Percentiles rank a stretch among this genome's conserved stretches.
Conservation (phyloP, 2,888 invertebrate species). For the Andrena chrysosceles region DNA sequence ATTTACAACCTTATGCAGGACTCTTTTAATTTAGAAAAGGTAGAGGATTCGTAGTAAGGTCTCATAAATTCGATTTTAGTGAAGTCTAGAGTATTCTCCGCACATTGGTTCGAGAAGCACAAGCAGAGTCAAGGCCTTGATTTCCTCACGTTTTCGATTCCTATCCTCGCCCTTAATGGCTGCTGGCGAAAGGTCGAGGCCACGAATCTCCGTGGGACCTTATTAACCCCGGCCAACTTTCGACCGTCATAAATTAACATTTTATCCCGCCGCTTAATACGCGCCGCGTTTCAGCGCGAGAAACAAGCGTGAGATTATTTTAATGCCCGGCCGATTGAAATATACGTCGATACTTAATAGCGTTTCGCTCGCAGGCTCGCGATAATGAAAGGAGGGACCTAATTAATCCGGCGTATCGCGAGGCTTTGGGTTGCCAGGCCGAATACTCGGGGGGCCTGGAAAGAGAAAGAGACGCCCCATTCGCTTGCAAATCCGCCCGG, state of each 20-base stretch:
- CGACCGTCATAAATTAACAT: conserved; percentile 44
- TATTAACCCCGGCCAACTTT: conserved; percentile 37
- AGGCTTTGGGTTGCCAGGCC: conserved; percentile 34
- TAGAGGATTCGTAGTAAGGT: too few relatives aligned
- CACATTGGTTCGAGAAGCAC: neutral
- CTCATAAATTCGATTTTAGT: too few relatives aligned
- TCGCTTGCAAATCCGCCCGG: conserved; percentile 30
- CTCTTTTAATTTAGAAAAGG: too few relatives aligned
- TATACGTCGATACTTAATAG: conserved; percentile 45
- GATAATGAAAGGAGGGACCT: conserved; percentile 47
- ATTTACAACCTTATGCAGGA: too few relatives aligned
- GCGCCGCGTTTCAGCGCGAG: neutral
- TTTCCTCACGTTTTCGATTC: conserved; percentile 8
- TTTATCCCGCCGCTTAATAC: conserved; percentile 26
- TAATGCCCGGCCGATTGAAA: conserved; percentile 50
- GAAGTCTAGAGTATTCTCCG: neutral
- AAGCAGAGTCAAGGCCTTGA: neutral
- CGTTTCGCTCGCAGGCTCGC: conserved; percentile 15
- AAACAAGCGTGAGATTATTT: conserved; percentile 40
- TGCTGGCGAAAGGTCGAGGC: conserved; percentile 10
- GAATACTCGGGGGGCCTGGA: neutral
- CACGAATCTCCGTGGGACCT: conserved; percentile 10
- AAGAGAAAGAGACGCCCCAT: conserved; percentile 24
- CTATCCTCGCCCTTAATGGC: conserved; percentile 14
- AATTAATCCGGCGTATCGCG: conserved; percentile 62